Evolutionary conservation across 35 echinoderm and acorn worm genomes (phyloP).

Genomic region (Amphiura filiformis): DNA sequence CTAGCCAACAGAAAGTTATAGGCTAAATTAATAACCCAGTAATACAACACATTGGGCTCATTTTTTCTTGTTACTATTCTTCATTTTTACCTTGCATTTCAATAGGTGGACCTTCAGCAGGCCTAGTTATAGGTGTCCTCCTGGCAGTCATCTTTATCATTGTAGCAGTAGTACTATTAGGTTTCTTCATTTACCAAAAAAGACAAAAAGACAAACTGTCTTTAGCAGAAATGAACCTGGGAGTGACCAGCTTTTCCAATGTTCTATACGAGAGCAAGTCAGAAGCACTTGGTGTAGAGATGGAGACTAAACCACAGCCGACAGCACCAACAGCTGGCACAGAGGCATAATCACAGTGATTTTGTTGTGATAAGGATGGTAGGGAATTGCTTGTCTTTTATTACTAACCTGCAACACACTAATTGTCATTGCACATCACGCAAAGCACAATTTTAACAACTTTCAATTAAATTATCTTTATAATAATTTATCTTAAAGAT

Average conservation of each 20-base stretch:
- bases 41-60: no score
- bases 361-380: no score
- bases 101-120: neutral
- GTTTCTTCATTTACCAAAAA: neutral
- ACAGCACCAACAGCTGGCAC: neutral
- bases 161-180: neutral
- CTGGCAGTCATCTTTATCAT: constrained; percentile 10
- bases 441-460: no score
- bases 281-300: neutral
- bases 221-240: neutral
- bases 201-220: neutral
- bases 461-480: no score
- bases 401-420: no score
- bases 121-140: constrained; percentile 1
- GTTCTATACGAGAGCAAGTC: neutral
- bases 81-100: no score
- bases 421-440: no score
- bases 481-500: no score
- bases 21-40: no score
- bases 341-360: neutral
- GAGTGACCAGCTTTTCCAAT: neutral
- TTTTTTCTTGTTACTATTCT: no score
- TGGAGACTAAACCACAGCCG: neutral
- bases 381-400: no score
- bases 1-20: no score